A percentile compares a stretch with the other conserved stretches of the same genome.
These are phyloP conservation scores for Silurus aristotelis DNA, from an alignment of 2,797 vertebrate species.

Conservation along the genomic window DNA sequence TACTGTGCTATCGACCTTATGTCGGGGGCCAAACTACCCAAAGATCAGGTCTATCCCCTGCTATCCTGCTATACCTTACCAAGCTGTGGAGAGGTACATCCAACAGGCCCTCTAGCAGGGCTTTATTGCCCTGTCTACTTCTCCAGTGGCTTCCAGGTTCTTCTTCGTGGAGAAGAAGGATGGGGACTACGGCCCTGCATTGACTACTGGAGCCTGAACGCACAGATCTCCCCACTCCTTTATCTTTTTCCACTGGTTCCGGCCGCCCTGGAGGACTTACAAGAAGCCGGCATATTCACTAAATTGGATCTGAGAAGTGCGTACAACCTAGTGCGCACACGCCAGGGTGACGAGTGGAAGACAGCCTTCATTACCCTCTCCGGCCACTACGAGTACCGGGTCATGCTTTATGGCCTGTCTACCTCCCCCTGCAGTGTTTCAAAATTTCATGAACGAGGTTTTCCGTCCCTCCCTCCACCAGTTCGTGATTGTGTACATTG, in stretches of 20 bases:
- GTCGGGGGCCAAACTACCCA: not conserved
- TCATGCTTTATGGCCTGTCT: not conserved
- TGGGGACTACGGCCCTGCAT: too few relatives aligned
- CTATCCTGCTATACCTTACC: not conserved
- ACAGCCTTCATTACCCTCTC: not conserved
- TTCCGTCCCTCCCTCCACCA: not conserved
- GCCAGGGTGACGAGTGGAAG: not conserved
- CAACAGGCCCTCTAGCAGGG: not conserved
- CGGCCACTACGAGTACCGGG: not conserved
- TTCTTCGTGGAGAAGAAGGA: not conserved
- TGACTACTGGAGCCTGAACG: too few relatives aligned
- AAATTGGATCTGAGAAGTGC: not conserved
- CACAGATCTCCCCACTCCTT: not conserved
- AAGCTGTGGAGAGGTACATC: not conserved
- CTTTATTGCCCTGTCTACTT: too few relatives aligned
- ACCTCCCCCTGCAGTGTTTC: not conserved
- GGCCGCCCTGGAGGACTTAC: not conserved
- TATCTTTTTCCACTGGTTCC: not conserved
- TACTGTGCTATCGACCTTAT: not conserved
- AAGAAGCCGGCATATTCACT: not conserved
- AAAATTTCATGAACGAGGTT: not conserved
- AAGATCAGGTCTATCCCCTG: not conserved
- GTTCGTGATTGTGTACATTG: not conserved
- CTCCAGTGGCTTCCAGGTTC: not conserved
- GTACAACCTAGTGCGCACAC: not conserved